A percentile compares a stretch with the other conserved stretches of the same genome.
Evolutionary conservation across 2,797 vertebrate species (phyloP).

Genomic region (Hemibagrus guttatus): DNA sequence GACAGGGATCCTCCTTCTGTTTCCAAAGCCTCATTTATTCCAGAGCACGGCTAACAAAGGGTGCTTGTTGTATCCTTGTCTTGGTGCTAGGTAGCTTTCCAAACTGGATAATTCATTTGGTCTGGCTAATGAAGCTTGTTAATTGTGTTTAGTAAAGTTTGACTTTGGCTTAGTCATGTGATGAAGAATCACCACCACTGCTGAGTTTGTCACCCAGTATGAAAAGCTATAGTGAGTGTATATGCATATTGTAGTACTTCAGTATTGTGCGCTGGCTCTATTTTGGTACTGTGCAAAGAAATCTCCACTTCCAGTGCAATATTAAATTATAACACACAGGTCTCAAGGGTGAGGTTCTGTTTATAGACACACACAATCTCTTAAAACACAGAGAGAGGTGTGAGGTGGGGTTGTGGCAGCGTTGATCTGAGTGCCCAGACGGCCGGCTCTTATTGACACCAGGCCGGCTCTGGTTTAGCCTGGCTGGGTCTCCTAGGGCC

Average conservation of each 20-base stretch:
- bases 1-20: constrained; percentile 68
- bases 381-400: constrained; percentile 36
- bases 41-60: constrained; percentile 56
- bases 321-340: constrained; percentile 41
- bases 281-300: constrained; percentile 16
- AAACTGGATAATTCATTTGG: constrained; percentile 50
- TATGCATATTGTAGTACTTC: background rate
- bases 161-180: constrained; percentile 3
- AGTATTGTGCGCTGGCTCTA: background rate
- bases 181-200: constrained; percentile 11
- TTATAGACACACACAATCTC: constrained; percentile 46
- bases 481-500: constrained; percentile 85
- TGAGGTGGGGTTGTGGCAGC: constrained; percentile 55
- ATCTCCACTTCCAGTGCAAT: constrained; percentile 12
- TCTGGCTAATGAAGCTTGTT: constrained; percentile 48
- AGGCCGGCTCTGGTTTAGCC: constrained; percentile 81
- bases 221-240: background rate
- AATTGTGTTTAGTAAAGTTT: constrained; percentile 47
- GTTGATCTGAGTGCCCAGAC: constrained; percentile 64
- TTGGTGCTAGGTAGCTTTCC: constrained; percentile 44
- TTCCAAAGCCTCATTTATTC: constrained; percentile 55
- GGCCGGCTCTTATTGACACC: constrained; percentile 69
- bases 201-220: background rate
- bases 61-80: constrained; percentile 51
- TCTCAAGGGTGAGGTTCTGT: constrained; percentile 51